A percentile compares a stretch with the other conserved stretches of the same genome.
Conservation (phyloP, 1,140 invertebrate species). For the Himalopsyche phryganea region DNA sequence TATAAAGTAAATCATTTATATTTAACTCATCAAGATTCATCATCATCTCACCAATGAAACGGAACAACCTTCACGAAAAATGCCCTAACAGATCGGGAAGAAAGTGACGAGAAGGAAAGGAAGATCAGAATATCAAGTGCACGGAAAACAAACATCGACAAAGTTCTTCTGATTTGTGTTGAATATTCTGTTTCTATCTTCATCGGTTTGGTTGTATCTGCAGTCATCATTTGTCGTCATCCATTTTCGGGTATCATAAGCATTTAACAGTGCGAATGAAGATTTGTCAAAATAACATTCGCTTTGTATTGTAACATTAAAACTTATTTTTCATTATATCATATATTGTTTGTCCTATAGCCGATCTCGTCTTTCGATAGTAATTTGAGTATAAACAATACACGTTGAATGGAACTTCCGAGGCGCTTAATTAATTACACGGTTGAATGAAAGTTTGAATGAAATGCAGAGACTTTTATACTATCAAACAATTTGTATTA, state of each 20-base stretch:
- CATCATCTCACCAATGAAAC: neutral
- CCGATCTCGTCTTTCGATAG: constrained; percentile 34
- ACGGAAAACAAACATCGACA: too few relatives aligned
- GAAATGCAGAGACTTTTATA: too few relatives aligned
- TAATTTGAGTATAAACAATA: constrained; percentile 19
- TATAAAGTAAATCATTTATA: constrained; percentile 26
- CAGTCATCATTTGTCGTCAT: constrained; percentile 1
- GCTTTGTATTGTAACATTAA: constrained; percentile 20
- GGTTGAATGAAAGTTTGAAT: too few relatives aligned
- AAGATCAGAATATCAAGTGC: too few relatives aligned
- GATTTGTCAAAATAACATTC: constrained; percentile 12
- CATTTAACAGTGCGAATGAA: constrained; percentile 15
- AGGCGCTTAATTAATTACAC: neutral
- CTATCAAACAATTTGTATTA: too few relatives aligned
- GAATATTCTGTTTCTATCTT: too few relatives aligned
- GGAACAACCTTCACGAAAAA: too few relatives aligned
- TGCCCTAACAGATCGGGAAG: too few relatives aligned
- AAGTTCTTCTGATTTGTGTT: too few relatives aligned
- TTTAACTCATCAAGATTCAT: constrained; percentile 15
- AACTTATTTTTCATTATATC: constrained; percentile 10
- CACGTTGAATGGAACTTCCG: constrained; percentile 1
- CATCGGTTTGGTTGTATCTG: constrained; percentile 6
- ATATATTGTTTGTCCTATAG: constrained; percentile 33
- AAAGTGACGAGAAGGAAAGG: constrained; percentile 3
- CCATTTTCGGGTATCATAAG: constrained; percentile 17